These are phyloP conservation scores for Pterocles orientalis DNA, from an alignment of 2,113 vertebrate species.

Conservation along the genomic window DNA sequence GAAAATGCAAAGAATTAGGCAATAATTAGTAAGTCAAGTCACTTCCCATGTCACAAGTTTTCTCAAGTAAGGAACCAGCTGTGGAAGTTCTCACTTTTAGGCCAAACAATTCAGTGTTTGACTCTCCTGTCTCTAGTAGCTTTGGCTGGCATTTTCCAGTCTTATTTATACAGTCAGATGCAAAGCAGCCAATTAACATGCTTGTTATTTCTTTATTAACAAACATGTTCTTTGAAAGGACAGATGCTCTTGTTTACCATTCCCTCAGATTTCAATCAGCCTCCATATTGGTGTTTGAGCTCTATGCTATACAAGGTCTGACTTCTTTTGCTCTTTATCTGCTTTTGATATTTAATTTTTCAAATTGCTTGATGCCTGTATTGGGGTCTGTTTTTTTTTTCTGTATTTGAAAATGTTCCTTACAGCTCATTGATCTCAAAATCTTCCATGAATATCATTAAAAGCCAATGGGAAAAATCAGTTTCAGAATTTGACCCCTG, in stretches of 20 bases:
- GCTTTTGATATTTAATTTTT: constrained; percentile 9
- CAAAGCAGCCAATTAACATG: constrained; percentile 29
- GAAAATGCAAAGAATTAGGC: neutral
- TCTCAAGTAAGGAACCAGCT: neutral
- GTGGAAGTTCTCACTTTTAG: neutral
- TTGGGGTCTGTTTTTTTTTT: neutral
- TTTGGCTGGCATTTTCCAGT: constrained; percentile 45
- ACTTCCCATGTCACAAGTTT: neutral
- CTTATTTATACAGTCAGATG: constrained; percentile 32
- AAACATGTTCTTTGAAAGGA: constrained; percentile 19
- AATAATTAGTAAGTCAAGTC: neutral
- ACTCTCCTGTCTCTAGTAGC: neutral
- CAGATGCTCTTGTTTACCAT: constrained; percentile 28
- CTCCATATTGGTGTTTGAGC: neutral
- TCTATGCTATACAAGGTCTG: neutral
- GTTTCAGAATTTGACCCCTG: neutral
- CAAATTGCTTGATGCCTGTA: neutral
- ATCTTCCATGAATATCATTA: neutral
- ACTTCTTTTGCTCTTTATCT: neutral
- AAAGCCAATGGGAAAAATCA: neutral
- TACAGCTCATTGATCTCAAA: neutral
- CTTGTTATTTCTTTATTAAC: constrained; percentile 35
- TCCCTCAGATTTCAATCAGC: neutral
- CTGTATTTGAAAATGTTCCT: neutral
- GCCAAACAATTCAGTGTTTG: neutral